Percentiles rank a stretch among this genome's conserved stretches.
Conservation (phyloP, 2,113 vertebrate genomes). For the Steatornis caripensis region DNA sequence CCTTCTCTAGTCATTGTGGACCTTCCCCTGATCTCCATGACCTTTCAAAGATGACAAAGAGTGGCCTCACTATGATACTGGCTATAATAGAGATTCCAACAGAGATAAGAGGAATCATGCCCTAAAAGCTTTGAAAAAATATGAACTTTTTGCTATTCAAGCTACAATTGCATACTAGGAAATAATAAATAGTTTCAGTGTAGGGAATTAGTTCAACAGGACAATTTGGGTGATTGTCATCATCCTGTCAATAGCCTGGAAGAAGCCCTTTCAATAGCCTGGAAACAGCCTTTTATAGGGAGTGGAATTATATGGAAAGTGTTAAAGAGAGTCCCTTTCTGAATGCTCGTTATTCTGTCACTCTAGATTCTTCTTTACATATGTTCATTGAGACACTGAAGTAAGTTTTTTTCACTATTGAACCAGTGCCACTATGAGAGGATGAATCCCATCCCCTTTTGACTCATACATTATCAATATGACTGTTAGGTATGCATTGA, state of each 20-base stretch:
- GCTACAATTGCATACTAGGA: not conserved
- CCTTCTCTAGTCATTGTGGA: not conserved
- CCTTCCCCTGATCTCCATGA: not conserved
- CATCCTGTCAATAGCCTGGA: constrained; percentile 37
- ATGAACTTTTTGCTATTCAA: not conserved
- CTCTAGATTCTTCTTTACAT: constrained; percentile 32
- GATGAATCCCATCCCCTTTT: constrained; percentile 49
- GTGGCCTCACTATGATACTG: not conserved
- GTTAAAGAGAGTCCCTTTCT: constrained; percentile 41
- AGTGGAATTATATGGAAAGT: constrained; percentile 49
- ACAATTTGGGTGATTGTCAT: constrained; percentile 35
- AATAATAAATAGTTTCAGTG: constrained; percentile 45
- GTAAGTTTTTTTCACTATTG: constrained; percentile 44
- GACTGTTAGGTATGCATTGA: constrained; percentile 24
- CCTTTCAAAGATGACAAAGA: not conserved
- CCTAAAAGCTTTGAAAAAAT: constrained; percentile 26
- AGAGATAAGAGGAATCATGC: not conserved
- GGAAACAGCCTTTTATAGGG: constrained; percentile 52
- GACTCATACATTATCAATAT: constrained; percentile 23
- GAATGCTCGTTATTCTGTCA: constrained; percentile 48
- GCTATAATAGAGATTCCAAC: not conserved
- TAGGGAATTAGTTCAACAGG: constrained; percentile 40
- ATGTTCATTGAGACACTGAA: constrained; percentile 25
- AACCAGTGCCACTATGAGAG: constrained; percentile 22
- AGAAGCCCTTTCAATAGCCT: constrained; percentile 44